Percentiles rank a stretch among this genome's conserved stretches.
Conservation (phyloP, 2,113 vertebrate species). For the Pseudorasbora parva region DNA sequence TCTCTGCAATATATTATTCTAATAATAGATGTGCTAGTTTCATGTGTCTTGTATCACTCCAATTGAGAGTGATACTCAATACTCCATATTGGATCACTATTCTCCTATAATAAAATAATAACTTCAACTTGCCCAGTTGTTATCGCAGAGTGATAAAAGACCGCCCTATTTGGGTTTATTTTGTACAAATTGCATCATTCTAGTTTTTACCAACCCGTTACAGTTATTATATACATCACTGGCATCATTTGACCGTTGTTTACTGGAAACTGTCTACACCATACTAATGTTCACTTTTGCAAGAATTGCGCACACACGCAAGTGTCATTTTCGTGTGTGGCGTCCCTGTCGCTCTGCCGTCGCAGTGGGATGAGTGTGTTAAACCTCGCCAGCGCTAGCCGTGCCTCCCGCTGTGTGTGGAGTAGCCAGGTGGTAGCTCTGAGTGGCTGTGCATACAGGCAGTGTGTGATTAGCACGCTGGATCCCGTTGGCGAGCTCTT, state of each 20-base stretch:
- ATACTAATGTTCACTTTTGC: background rate
- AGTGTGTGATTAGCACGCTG: conserved; percentile 62
- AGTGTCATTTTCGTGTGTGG: background rate
- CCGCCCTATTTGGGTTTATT: background rate
- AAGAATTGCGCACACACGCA: background rate
- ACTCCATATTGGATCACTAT: too few species aligned
- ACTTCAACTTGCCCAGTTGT: too few species aligned
- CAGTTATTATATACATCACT: background rate
- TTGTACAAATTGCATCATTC: background rate
- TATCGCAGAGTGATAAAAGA: too few species aligned
- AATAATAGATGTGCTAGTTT: too few species aligned
- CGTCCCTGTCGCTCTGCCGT: background rate
- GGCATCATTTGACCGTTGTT: too few species aligned
- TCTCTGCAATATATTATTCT: too few species aligned
- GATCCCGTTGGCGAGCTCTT: conserved; percentile 37
- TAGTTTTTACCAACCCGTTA: background rate
- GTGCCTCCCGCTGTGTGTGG: conserved; percentile 55
- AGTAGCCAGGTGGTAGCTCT: conserved; percentile 56
- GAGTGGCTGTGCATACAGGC: conserved; percentile 29
- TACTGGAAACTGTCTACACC: background rate
- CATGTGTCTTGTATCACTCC: too few species aligned
- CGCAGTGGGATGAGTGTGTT: background rate
- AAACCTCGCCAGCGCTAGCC: conserved; percentile 41
- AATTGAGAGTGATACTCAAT: too few species aligned
- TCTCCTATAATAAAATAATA: too few species aligned